Evolutionary conservation across 2,888 invertebrate species (phyloP).

Genomic region (Dichetophora obliterata): DNA sequence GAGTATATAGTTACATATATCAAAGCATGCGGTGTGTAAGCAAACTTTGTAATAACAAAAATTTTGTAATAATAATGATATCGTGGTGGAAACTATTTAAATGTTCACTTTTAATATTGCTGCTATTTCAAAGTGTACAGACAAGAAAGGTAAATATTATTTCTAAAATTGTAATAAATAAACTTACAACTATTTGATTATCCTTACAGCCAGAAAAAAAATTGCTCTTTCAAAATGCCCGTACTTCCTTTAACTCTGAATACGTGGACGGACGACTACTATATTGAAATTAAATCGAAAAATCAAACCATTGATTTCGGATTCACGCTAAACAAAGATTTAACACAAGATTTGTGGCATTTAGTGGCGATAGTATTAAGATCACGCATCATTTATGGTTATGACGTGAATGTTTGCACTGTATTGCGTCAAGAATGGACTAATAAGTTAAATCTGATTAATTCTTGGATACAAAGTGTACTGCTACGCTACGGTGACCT

Average conservation of each 20-base stretch:
- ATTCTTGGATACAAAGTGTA: constrained; percentile 47
- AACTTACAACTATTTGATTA: background rate
- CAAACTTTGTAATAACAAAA: too few species aligned
- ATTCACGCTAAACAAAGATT: background rate
- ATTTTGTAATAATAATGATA: too few species aligned
- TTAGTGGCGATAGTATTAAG: background rate
- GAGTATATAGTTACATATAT: too few species aligned
- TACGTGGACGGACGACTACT: background rate
- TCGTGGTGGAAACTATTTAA: too few species aligned
- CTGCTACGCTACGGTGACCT: constrained; percentile 54
- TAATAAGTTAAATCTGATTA: constrained; percentile 47
- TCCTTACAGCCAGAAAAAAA: too few species aligned
- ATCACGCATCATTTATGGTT: constrained; percentile 53
- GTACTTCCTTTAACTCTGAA: background rate
- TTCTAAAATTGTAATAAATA: too few species aligned
- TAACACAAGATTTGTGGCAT: background rate
- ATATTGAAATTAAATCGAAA: background rate
- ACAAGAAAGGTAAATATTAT: too few species aligned
- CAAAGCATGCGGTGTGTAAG: too few species aligned
- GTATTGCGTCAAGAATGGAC: constrained; percentile 42
- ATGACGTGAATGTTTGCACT: constrained; percentile 54
- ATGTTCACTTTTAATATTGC: too few species aligned
- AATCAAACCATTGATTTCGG: background rate
- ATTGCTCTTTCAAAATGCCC: background rate
- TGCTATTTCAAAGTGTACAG: too few species aligned